Evolutionary conservation across 2,113 vertebrate genomes (phyloP), one percentile per base, ranked within the genome.

Genomic region (Paramisgurnus dabryanus): DNA sequence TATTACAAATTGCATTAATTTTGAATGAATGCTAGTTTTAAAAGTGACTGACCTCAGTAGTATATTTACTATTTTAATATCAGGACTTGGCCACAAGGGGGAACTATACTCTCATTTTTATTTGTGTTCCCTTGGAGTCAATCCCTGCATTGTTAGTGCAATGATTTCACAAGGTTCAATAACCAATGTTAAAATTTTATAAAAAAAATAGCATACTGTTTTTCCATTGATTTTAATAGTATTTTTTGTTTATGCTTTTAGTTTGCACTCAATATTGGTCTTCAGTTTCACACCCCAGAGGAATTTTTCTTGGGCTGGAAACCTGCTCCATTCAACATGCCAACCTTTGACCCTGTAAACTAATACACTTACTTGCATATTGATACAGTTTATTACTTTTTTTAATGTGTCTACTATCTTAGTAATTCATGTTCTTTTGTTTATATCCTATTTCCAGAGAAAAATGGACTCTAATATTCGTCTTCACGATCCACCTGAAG

Each of bases 241-340:
- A 53, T 12, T 64, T 64, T 15, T 8, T 5, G 22, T 53, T 27
- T 34, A 6, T 74, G 45, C 49, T 15, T 10, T 4, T 68, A 97
- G 96, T 97, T 97, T 82, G 95, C 96, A 0, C 87, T 96, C 47
- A 97, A 97, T 84, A 85, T 94, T 0, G 91, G 93, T 5, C 78
- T 97, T 67, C 84, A 89, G 67, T 97, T 97, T 83, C 67, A 92
- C 79, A 96, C 95, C 0, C 96, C 96, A 0, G 95, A 97, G 86
- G 95, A 97, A 76, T 96, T 91, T 81, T 97, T 97, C 83, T 87
- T 97, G 49, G 92, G 93, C 40, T 96, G 95, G 95, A 95, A 94
- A 5, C 76, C 45, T 0, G 93, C 95, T 61, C 45, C 86, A 43
- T 96, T 92, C 77, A 90, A 65, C 27, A 81, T 95, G 49, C 96